Base-by-base conservation (phyloP, 2,797 vertebrate species). In the Smutsia gigantea region DNA sequence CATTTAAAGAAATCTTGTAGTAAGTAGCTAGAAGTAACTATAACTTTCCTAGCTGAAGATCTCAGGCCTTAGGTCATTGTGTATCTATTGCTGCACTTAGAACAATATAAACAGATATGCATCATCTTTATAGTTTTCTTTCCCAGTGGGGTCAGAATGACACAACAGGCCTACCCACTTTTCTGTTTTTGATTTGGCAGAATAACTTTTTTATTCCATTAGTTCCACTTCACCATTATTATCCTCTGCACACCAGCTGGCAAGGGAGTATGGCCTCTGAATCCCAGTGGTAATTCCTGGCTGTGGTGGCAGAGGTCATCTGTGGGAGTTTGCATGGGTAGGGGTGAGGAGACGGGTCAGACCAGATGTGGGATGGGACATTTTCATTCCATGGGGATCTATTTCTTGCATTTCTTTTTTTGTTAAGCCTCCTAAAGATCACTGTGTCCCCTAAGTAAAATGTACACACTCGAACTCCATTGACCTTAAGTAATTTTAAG, bases 401-500 rank as follows among this genome's bases (percentile, higher is more conserved):
- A 57, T 81, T 78, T 55, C 81, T 84, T 77, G 49, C 46, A 71
- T 27, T 87, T 95, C n/a, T 27, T 87, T 95, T n/a, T 55, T 97
- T 94, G 25, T 71, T 81, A 95, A 92, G 69, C n/a, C 42, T 87
- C 81, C 39, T 66, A 23, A 92, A 94, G 78, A 88, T 83, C 25
- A 64, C 69, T 96, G 91, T 94, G 74, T 92, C 68, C 87, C 75
- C n/a, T 72, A 94, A 87, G 37, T 81, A 94, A 97, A 90, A 68
- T 85, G 63, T 64, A 63, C 19, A 59, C 23, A 77, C n/a, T 71
- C 81, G 77, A 95, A 90, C 25, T n/a, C 61, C 31, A 57, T 6
- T 87, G 79, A 83, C 64, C 71, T 93, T 77, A 75, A 96, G 51
- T 57, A 95, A 97, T 97, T 97, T 96, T 88, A 87, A 95, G 39